Evolutionary conservation across 2,888 invertebrate species (phyloP).

Genomic region (Cataglyphis albicans): DNA sequence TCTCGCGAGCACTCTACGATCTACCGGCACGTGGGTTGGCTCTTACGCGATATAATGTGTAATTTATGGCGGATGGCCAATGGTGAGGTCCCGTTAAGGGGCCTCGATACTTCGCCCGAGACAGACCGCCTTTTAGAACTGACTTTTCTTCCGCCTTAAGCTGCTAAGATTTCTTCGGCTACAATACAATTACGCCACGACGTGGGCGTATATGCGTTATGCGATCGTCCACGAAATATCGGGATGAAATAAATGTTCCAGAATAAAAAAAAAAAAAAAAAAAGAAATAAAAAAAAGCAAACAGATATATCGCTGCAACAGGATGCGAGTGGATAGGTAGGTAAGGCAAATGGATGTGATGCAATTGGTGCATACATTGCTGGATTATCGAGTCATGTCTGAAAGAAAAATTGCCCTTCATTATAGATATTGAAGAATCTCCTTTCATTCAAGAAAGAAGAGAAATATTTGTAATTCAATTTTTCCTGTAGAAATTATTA

Average conservation of each 20-base stretch:
- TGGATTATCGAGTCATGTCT: constrained; percentile 7
- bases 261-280: constrained; percentile 23
- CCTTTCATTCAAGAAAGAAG: not conserved
- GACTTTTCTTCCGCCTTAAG: constrained; percentile 66
- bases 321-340: not conserved
- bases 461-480: not conserved
- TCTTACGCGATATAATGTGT: constrained; percentile 74
- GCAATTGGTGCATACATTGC: constrained; percentile 14
- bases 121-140: constrained; percentile 68
- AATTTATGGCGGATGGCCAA: constrained; percentile 75
- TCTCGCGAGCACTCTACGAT: constrained; percentile 71
- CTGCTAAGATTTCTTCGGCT: constrained; percentile 56
- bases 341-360: constrained; percentile 11
- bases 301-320: not conserved
- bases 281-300: not conserved
- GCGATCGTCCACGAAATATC: constrained; percentile 50
- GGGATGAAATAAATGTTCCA: constrained; percentile 4
- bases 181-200: constrained; percentile 52
- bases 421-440: not conserved
- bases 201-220: constrained; percentile 52
- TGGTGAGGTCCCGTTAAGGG: constrained; percentile 75
- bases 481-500: not conserved
- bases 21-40: constrained; percentile 71
- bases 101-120: constrained; percentile 71
- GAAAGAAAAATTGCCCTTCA: not conserved